Evolutionary conservation across 2,888 invertebrate genomes (phyloP).

Genomic region (Agonum fuliginosum): DNA sequence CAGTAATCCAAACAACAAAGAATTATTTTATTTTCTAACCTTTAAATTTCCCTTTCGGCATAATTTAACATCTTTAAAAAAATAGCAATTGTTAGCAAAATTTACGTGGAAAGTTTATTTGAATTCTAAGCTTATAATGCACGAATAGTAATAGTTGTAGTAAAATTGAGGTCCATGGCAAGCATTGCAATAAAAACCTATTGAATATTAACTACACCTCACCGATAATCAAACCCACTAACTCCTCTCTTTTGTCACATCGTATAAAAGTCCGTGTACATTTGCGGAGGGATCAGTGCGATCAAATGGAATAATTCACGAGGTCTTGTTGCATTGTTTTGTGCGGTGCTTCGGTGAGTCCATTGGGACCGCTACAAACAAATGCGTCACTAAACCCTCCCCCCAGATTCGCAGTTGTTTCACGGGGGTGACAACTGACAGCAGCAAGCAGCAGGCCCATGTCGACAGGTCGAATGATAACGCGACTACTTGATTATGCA

Average conservation of each 20-base stretch:
- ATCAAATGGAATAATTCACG: slow-evolving; percentile 60
- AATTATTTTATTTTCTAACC: no score
- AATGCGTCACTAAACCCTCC: slow-evolving; percentile 58
- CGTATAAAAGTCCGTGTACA: slow-evolving; percentile 1
- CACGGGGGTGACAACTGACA: slow-evolving; percentile 20
- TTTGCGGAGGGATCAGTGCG: slow-evolving; percentile 18
- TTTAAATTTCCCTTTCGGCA: no score
- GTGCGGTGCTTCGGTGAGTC: slow-evolving; percentile 26
- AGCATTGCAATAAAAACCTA: background rate
- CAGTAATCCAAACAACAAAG: no score
- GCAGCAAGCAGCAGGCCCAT: no score
- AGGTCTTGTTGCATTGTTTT: slow-evolving; percentile 55
- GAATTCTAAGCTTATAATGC: no score
- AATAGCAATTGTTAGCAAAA: no score
- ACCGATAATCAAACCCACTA: slow-evolving; percentile 2
- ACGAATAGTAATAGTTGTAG: no score
- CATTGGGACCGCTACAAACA: slow-evolving; percentile 51
- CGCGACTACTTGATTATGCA: slow-evolving; percentile 39
- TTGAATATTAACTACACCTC: slow-evolving; percentile 14
- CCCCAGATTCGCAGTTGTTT: slow-evolving; percentile 30
- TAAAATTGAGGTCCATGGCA: no score
- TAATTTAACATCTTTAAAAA: no score
- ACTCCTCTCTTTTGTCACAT: background rate
- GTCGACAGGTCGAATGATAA: slow-evolving; percentile 26
- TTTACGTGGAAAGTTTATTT: no score